Conservation (phyloP, 2,888 invertebrate species). For the Leptopterna dolabrata region DNA sequence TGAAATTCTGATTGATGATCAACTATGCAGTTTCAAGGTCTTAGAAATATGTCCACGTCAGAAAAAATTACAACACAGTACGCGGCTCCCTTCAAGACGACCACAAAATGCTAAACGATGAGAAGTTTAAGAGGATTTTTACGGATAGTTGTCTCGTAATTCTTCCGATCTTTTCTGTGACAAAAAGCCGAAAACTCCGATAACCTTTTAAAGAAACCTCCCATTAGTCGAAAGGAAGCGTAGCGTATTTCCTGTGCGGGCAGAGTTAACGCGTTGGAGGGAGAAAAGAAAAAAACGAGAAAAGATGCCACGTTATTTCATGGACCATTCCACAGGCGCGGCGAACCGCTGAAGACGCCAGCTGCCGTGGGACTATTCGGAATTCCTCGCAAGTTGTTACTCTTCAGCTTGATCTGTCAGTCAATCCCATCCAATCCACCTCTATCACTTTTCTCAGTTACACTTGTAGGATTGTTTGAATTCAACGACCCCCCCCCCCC, state of each 20-base stretch:
- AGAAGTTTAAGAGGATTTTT: neutral
- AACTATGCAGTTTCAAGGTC: too few relatives aligned
- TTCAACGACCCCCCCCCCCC: too few relatives aligned
- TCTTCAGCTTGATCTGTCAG: neutral
- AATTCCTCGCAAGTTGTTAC: neutral
- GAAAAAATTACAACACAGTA: too few relatives aligned
- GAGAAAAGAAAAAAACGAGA: neutral
- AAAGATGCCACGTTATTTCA: slow-evolving; percentile 23
- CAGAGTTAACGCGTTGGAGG: slow-evolving; percentile 19
- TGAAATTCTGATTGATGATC: too few relatives aligned
- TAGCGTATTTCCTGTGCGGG: slow-evolving; percentile 19
- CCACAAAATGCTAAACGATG: neutral
- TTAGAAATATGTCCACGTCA: too few relatives aligned
- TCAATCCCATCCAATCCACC: too few relatives aligned
- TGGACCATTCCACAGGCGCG: slow-evolving; percentile 27
- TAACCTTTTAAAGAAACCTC: slow-evolving; percentile 6
- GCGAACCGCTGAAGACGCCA: slow-evolving; percentile 18
- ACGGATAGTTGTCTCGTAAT: neutral
- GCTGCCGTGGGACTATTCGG: slow-evolving; percentile 6
- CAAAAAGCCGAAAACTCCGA: neutral
- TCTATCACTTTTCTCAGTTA: too few relatives aligned
- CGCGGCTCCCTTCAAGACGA: neutral
- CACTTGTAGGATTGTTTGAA: too few relatives aligned
- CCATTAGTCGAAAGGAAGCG: slow-evolving; percentile 9
- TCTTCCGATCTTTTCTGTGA: neutral